These are phyloP conservation scores for Tangara arthus DNA, from an alignment of 2,797 vertebrate species.

Conservation along the genomic window DNA sequence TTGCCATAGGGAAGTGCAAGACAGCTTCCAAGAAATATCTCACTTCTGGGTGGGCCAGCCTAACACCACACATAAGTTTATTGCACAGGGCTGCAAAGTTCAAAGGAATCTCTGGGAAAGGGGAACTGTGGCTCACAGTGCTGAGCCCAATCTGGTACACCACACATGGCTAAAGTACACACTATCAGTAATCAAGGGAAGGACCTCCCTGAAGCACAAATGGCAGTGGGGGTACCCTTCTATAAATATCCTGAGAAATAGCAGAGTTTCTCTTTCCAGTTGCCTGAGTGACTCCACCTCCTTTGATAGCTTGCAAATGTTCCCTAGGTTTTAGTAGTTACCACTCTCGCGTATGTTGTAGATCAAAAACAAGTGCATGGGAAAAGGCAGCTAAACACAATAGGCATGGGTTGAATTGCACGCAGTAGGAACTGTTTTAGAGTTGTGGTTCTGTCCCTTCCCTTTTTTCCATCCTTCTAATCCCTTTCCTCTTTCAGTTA, in stretches of 20 bases:
- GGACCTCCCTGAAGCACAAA: constrained; percentile 75
- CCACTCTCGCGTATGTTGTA: not conserved
- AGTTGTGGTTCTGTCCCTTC: not conserved
- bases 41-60: constrained; percentile 69
- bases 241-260: constrained; percentile 74
- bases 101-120: constrained; percentile 67
- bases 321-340: constrained; percentile 47
- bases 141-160: constrained; percentile 52
- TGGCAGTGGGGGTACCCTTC: constrained; percentile 71
- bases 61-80: constrained; percentile 35
- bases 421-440: not conserved
- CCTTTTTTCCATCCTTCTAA: constrained; percentile 19
- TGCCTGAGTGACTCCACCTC: constrained; percentile 57
- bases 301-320: constrained; percentile 73
- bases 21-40: constrained; percentile 44
- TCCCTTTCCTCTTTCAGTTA: not conserved
- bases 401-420: constrained; percentile 28
- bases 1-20: constrained; percentile 27
- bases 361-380: constrained; percentile 43
- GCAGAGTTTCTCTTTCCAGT: constrained; percentile 62
- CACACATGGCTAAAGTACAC: constrained; percentile 77
- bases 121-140: constrained; percentile 23
- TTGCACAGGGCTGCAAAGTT: constrained; percentile 59
- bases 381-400: constrained; percentile 31
- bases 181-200: constrained; percentile 72